These are phyloP conservation scores for Rhingia rostrata DNA, from an alignment of 2,888 invertebrate species.

Conservation along the genomic window DNA sequence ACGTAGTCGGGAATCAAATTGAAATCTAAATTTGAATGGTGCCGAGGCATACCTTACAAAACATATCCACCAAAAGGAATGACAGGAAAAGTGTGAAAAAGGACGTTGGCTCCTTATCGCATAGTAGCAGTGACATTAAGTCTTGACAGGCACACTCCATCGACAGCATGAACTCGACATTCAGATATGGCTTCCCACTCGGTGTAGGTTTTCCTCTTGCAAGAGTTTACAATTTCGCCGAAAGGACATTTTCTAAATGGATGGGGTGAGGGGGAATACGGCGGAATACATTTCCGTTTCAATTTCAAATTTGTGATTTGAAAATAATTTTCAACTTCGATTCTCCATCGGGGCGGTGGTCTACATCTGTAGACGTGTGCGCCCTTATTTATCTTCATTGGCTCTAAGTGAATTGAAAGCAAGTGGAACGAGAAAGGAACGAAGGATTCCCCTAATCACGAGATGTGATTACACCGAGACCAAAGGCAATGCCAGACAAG, in stretches of 20 bases:
- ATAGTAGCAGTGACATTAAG: conserved; percentile 22
- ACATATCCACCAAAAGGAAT: background rate
- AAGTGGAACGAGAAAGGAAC: background rate
- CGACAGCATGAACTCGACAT: conserved; percentile 4
- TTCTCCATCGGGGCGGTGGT: conserved; percentile 10
- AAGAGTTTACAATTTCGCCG: background rate
- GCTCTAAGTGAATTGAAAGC: conserved; percentile 21
- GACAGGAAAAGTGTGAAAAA: conserved; percentile 18
- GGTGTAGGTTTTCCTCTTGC: background rate
- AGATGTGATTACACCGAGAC: conserved; percentile 34
- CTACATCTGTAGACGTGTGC: background rate
- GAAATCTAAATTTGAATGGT: conserved; percentile 65
- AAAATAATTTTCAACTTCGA: conserved; percentile 65
- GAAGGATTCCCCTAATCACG: conserved; percentile 45
- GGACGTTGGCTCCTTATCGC: conserved; percentile 45
- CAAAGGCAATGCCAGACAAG: conserved; percentile 19
- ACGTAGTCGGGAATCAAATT: conserved; percentile 56
- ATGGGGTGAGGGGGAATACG: conserved; percentile 30
- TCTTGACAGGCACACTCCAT: background rate
- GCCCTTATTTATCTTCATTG: conserved; percentile 49
- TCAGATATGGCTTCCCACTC: background rate
- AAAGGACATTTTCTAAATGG: conserved; percentile 13
- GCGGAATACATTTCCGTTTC: conserved; percentile 46
- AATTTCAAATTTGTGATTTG: conserved; percentile 68
- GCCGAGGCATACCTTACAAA: background rate